Evolutionary conservation across 2,888 invertebrate species (phyloP), one percentile per base, ranked within the genome.

Genomic region (Aphodius granarius): DNA sequence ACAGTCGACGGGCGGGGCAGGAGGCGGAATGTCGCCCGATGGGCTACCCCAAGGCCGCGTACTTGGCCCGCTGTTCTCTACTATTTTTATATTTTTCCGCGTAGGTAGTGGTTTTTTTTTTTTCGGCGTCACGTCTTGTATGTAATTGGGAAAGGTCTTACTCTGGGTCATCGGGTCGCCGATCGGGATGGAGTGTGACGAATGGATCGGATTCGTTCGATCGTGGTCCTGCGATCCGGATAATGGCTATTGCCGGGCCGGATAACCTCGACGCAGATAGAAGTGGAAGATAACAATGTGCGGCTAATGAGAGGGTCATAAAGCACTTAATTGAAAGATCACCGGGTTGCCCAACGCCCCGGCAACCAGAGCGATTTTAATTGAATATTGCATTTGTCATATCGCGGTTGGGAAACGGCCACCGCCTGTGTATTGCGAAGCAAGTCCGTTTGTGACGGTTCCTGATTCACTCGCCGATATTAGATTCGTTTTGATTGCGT

Each of bases 11-110:
- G 43, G 43, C 43, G 43, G 43, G 43, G 43, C 43, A 43, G 43
- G 68, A 22, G 20, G 20, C 68, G 68, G 22, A 68, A 68, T 68
- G 68, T 68, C 68, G 22, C 68, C 20, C 68, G 68, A 68, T 68
- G 68, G 68, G 68, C 68, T 21, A 22, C 68, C 68, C 68, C 21
- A 68, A 68, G 68, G 68, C 68, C 68, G 68, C 68, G 68, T 68
- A 21, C 68, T 68, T 68, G 68, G 68, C 18, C 20, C 43, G 43
- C 43, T 43, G 43, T n/a, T n/a, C 68, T 68, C 68, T 68, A 13
- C 20, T 68, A 20, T 68, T 19, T 68, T 68, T 68, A 19, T 21
- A 3, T 21, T 66, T 20, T 66, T 66, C 17, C 66, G 19, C 21
- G 21, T 16, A 5, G 66, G 21, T 66, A 15, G 66, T 3, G 3